A percentile compares a stretch with the other conserved stretches of the same genome.
Conservation (phyloP, 1,140 invertebrate species). For the Zaprionus africanus region DNA sequence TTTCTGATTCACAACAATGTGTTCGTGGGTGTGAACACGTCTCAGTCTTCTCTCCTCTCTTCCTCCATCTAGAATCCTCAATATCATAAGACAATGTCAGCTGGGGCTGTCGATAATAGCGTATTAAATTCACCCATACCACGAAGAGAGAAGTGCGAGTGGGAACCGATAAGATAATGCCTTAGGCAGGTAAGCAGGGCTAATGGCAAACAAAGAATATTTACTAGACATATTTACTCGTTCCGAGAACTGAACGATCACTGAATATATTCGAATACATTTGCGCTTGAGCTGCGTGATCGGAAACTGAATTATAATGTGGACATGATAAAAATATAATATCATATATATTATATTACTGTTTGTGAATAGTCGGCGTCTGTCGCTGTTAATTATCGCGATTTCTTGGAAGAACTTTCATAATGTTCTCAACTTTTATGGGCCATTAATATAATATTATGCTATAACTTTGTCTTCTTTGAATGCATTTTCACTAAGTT, state of each 20-base stretch:
- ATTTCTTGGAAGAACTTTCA: background rate
- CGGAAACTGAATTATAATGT: background rate
- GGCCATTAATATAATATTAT: background rate
- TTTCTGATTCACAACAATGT: slow-evolving; percentile 7
- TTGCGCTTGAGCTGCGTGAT: background rate
- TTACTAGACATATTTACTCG: slow-evolving; percentile 34
- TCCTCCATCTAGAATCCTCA: background rate
- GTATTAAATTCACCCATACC: slow-evolving; percentile 10
- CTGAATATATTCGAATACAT: background rate
- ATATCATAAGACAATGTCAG: slow-evolving; percentile 21
- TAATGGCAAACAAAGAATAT: slow-evolving; percentile 40
- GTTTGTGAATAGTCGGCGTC: background rate
- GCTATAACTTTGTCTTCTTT: no score
- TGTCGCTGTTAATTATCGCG: background rate
- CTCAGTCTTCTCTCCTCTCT: background rate
- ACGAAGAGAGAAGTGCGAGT: background rate
- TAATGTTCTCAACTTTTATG: background rate
- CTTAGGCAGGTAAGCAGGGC: slow-evolving; percentile 8
- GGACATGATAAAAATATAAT: slow-evolving; percentile 6
- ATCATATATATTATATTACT: background rate
- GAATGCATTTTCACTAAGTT: background rate
- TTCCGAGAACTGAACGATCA: slow-evolving; percentile 43
- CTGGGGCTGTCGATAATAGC: slow-evolving; percentile 12
- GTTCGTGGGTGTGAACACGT: slow-evolving; percentile 3
- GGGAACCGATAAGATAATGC: slow-evolving; percentile 47